Conservation (phyloP, 2,797 vertebrate species). For the Labroides dimidiatus region DNA sequence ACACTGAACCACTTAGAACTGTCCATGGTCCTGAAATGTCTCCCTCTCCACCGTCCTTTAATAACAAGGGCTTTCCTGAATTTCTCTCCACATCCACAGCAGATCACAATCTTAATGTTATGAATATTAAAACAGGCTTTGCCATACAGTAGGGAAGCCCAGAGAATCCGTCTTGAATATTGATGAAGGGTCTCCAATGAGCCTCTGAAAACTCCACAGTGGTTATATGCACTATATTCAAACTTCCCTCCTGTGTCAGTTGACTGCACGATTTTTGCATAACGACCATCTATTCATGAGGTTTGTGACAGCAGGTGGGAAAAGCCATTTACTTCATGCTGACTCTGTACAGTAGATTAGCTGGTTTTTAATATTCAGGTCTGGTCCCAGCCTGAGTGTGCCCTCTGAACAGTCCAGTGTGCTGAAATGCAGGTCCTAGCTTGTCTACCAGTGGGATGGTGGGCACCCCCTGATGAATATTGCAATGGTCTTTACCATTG, state of each 20-base stretch:
- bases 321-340: conserved; percentile 38
- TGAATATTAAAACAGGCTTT: conserved; percentile 72
- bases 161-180: conserved; percentile 72
- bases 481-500: conserved; percentile 51
- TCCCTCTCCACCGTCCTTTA: conserved; percentile 20
- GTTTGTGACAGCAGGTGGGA: conserved; percentile 41
- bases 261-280: conserved; percentile 45
- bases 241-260: conserved; percentile 48
- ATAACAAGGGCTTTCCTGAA: conserved; percentile 48
- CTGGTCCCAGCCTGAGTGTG: conserved; percentile 7
- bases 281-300: conserved; percentile 31
- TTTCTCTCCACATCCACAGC: conserved; percentile 31
- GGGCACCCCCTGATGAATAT: conserved; percentile 44
- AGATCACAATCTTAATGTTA: conserved; percentile 52
- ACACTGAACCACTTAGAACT: conserved; percentile 33
- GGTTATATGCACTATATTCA: conserved; percentile 65
- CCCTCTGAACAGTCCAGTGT: conserved; percentile 50
- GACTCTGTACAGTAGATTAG: conserved; percentile 39
- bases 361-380: conserved; percentile 40
- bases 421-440: conserved; percentile 33
- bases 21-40: conserved; percentile 62
- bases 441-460: conserved; percentile 19
- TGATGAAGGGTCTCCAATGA: conserved; percentile 60
- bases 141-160: conserved; percentile 70
- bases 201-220: conserved; percentile 61